Evolutionary conservation across 2,113 vertebrate species (phyloP).

Genomic region (Pipa parva): DNA sequence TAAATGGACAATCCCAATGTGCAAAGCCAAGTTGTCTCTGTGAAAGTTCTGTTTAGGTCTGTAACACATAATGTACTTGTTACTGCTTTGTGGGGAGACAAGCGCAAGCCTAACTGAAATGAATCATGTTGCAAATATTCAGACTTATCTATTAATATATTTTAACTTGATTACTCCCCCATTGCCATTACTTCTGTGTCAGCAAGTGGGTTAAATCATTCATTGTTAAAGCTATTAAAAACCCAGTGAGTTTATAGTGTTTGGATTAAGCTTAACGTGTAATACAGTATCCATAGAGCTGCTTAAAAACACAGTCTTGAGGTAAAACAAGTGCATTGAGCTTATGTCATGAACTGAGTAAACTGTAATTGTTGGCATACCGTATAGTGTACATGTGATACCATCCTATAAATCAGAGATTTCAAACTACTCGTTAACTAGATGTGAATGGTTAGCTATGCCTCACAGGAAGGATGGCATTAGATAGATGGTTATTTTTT

Average conservation of each 20-base stretch:
- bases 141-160: background rate
- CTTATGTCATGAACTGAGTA: background rate
- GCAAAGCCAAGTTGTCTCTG: background rate
- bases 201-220: background rate
- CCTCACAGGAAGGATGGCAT: no score
- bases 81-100: background rate
- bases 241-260: background rate
- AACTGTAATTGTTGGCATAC: no score
- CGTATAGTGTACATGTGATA: no score
- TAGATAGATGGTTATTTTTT: no score
- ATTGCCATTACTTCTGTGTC: background rate
- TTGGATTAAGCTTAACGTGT: background rate
- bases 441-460: no score
- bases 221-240: background rate
- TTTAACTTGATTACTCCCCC: background rate
- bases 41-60: background rate
- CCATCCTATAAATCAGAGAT: no score
- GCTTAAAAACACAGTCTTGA: background rate
- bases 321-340: background rate
- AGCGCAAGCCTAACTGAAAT: background rate
- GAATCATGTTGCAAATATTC: slow-evolving; percentile 2
- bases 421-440: no score
- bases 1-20: background rate
- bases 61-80: background rate
- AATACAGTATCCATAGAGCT: background rate